These are phyloP conservation scores for Hoplostethus mediterraneus DNA, from an alignment of 2,797 vertebrate genomes.

Conservation along the genomic window DNA sequence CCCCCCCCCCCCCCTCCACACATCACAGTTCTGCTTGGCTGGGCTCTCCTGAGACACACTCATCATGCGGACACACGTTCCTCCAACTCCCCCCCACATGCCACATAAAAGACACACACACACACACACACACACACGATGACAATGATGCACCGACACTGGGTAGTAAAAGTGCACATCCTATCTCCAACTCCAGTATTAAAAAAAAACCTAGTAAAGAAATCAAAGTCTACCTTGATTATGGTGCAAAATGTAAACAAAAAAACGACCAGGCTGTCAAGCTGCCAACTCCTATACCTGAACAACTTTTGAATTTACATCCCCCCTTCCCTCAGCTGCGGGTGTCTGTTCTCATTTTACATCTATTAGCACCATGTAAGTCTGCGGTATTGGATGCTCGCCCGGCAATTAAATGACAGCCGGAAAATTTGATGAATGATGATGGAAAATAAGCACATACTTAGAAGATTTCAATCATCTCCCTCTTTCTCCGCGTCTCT, in stretches of 20 bases:
- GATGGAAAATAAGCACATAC: conserved; percentile 43
- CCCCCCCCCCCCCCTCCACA: conserved; percentile 53
- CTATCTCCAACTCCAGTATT: conserved; percentile 15
- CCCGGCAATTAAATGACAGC: conserved; percentile 60
- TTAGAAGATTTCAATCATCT: conserved; percentile 34
- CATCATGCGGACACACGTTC: conserved; percentile 60
- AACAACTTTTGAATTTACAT: conserved; percentile 41
- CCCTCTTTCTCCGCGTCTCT: background rate
- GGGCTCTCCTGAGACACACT: conserved; percentile 76
- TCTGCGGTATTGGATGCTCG: conserved; percentile 45
- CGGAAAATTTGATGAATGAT: conserved; percentile 54
- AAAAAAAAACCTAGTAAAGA: conserved; percentile 35
- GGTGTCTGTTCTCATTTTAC: conserved; percentile 45
- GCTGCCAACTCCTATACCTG: conserved; percentile 33
- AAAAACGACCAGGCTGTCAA: conserved; percentile 24
- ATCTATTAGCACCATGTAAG: conserved; percentile 50
- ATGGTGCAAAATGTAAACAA: background rate
- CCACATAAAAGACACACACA: conserved; percentile 6
- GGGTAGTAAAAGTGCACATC: conserved; percentile 3
- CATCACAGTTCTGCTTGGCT: conserved; percentile 80
- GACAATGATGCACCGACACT: background rate
- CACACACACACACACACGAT: background rate
- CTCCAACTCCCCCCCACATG: conserved; percentile 29
- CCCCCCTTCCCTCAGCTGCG: background rate
- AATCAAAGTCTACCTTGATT: conserved; percentile 37